Percentiles rank a stretch among this genome's conserved stretches.
These are phyloP conservation scores for Morinoia aosen DNA, from an alignment of 2,888 invertebrate species.

Conservation along the genomic window DNA sequence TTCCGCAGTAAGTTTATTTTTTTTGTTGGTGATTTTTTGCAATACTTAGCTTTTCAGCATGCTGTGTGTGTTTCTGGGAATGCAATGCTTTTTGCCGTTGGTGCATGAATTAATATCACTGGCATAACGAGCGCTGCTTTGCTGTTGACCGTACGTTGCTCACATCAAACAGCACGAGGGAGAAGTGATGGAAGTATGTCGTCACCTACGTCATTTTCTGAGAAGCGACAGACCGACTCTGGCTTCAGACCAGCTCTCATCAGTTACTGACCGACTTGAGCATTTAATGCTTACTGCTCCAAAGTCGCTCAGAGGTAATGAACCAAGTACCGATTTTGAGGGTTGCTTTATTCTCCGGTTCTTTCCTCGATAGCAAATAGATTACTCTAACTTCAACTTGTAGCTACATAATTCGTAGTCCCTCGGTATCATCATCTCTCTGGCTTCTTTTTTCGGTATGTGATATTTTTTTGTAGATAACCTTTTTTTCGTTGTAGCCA, in stretches of 20 bases:
- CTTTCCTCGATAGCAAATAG: neutral
- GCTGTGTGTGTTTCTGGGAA: neutral
- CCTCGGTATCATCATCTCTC: neutral
- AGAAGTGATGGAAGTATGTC: slow-evolving; percentile 72
- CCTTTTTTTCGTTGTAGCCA: neutral
- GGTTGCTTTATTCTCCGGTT: neutral
- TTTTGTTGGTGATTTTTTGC: neutral
- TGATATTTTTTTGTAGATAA: neutral
- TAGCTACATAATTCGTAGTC: neutral
- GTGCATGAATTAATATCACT: slow-evolving; percentile 20
- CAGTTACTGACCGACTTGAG: slow-evolving; percentile 75
- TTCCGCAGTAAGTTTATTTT: neutral
- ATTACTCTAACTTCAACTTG: neutral
- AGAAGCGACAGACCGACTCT: slow-evolving; percentile 68
- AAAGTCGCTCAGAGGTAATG: neutral
- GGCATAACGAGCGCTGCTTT: neutral
- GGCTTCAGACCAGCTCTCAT: slow-evolving; percentile 69
- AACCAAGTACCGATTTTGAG: neutral
- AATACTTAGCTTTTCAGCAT: neutral
- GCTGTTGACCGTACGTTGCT: slow-evolving; percentile 43
- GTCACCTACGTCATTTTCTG: slow-evolving; percentile 69
- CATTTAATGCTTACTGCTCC: slow-evolving; percentile 68
- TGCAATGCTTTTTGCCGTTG: neutral
- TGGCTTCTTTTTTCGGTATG: neutral
- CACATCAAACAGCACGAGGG: slow-evolving; percentile 76